Evolutionary conservation across 2,113 vertebrate genomes (phyloP).

Genomic region (Anguilla rostrata): DNA sequence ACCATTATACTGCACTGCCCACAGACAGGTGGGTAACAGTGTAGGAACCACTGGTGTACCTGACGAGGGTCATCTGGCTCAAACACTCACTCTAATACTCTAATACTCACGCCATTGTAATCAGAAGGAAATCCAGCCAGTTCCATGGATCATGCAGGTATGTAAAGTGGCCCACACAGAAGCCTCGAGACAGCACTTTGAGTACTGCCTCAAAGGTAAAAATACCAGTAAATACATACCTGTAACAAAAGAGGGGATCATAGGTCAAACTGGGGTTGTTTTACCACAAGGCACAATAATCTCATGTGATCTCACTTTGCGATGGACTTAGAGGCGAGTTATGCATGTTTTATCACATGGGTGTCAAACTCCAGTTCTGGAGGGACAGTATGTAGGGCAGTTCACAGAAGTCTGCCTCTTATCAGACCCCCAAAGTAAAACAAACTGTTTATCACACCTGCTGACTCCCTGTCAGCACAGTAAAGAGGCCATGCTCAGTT

Average conservation of each 20-base stretch:
- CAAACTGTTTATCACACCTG: too few species aligned
- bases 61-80: not conserved
- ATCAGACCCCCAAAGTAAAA: too few species aligned
- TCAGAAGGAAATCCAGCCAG: conserved; percentile 99
- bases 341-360: too few species aligned
- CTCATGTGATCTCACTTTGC: too few species aligned
- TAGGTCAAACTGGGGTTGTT: too few species aligned
- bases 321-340: too few species aligned
- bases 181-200: conserved; percentile 91
- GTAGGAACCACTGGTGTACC: not conserved
- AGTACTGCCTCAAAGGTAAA: conserved; percentile 93
- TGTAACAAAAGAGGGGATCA: conserved; percentile 40
- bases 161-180: conserved; percentile 91
- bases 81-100: not conserved
- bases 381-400: too few species aligned
- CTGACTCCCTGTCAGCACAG: too few species aligned
- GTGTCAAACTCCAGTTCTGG: too few species aligned
- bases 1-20: not conserved
- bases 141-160: conserved; percentile 99
- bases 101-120: conserved; percentile 93
- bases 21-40: not conserved
- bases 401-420: too few species aligned
- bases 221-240: conserved; percentile 96
- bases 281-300: too few species aligned
- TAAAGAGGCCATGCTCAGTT: too few species aligned